phyloP scores from a whole-genome alignment of 2,888 invertebrate genomes.

The Gymnosoma rotundatum region DNA sequence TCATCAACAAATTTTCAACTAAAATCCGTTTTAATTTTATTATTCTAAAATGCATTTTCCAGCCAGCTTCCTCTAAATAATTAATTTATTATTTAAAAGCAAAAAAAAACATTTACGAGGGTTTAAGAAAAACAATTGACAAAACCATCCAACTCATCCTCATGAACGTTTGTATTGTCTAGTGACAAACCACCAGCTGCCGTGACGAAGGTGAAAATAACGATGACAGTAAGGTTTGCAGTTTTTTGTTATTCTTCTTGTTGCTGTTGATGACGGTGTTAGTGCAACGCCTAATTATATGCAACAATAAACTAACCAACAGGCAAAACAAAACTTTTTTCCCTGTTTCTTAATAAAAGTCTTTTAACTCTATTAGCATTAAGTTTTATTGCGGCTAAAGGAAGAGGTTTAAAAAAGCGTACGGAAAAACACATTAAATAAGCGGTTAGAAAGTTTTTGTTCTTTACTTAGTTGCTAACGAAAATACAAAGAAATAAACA shows the following conservation, averaged over 20 bases:
- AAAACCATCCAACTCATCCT: not conserved
- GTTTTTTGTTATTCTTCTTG: slow-evolving; percentile 11
- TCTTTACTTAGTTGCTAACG: slow-evolving; percentile 25
- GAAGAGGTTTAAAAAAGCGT: not conserved
- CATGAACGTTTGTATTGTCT: slow-evolving; percentile 27
- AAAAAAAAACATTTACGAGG: slow-evolving; percentile 31
- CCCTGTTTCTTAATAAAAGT: slow-evolving; percentile 3
- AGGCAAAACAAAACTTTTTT: slow-evolving; percentile 44
- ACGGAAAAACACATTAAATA: slow-evolving; percentile 46
- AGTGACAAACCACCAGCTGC: slow-evolving; percentile 40
- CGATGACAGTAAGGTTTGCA: slow-evolving; percentile 31
- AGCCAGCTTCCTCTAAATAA: not conserved
- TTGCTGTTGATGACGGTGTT: slow-evolving; percentile 53
- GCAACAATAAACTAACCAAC: slow-evolving; percentile 71
- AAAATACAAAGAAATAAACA: not conserved
- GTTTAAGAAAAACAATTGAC: slow-evolving; percentile 18
- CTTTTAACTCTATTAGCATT: not conserved
- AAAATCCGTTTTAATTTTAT: not conserved
- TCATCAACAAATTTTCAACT: not conserved
- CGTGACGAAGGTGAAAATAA: slow-evolving; percentile 37
- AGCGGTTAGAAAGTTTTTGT: slow-evolving; percentile 62
- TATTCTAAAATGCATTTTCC: not conserved
- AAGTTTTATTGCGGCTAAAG: slow-evolving; percentile 31
- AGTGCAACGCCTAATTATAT: slow-evolving; percentile 74
- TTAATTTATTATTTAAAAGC: not conserved